These are phyloP conservation scores for Choloepus hoffmanni DNA, from an alignment of 2,113 vertebrate genomes.

Conservation along the genomic window DNA sequence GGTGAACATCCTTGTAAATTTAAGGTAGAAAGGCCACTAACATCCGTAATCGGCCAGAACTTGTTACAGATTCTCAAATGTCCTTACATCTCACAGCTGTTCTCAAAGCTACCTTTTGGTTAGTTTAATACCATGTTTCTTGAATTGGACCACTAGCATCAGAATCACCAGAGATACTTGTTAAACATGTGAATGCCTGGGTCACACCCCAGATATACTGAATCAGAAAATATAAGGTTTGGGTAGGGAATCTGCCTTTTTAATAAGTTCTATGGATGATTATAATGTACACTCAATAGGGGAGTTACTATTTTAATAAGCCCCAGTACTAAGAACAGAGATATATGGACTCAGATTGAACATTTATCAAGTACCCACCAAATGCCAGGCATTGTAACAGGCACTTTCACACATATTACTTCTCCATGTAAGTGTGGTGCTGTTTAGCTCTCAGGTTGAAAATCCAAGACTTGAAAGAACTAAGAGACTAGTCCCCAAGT, in stretches of 20 bases:
- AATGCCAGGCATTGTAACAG: background rate
- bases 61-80: conserved; percentile 23
- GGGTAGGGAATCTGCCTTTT: background rate
- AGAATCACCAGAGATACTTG: conserved; percentile 50
- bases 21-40: conserved; percentile 46
- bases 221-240: conserved; percentile 58
- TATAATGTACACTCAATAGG: conserved; percentile 18
- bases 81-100: background rate
- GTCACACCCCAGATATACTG: conserved; percentile 4
- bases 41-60: background rate
- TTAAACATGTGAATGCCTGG: conserved; percentile 47
- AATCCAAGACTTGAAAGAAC: conserved; percentile 49
- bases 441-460: conserved; percentile 19
- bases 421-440: conserved; percentile 3
- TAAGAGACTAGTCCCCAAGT: background rate
- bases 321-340: background rate
- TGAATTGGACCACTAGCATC: conserved; percentile 51
- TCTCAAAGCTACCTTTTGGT: conserved; percentile 34
- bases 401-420: background rate
- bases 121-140: conserved; percentile 47
- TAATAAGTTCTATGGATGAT: conserved; percentile 5
- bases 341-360: conserved; percentile 13
- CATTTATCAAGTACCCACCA: conserved; percentile 6
- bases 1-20: background rate
- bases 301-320: conserved; percentile 29